phyloP scores from a whole-genome alignment of 2,888 invertebrate genomes.

The Cephus pulcher region DNA sequence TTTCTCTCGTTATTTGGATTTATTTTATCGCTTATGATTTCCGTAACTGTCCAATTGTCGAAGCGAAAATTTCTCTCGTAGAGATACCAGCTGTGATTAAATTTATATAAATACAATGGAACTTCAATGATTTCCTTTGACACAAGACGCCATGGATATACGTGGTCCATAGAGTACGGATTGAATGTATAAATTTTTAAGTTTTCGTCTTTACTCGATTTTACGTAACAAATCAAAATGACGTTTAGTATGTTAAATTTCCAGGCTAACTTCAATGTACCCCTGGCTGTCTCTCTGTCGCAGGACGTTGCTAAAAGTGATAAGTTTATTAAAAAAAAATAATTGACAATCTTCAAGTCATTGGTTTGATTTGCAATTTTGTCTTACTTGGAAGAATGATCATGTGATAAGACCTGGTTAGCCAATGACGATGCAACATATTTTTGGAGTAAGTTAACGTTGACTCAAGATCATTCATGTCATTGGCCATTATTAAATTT shows the following conservation, averaged over 20 bases:
- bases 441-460: neutral
- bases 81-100: neutral
- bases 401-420: neutral
- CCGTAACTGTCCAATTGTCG: neutral
- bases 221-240: neutral
- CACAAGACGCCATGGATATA: neutral
- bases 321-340: neutral
- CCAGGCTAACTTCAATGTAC: neutral
- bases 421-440: neutral
- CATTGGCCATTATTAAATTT: neutral
- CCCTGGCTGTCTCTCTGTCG: neutral
- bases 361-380: too few species aligned
- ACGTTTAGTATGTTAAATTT: neutral
- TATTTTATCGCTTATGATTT: neutral
- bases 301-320: neutral
- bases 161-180: neutral
- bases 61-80: neutral
- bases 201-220: neutral
- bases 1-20: neutral
- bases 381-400: neutral
- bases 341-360: neutral
- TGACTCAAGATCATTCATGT: neutral
- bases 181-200: neutral
- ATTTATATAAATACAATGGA: neutral
- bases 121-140: neutral